A percentile compares a stretch with the other conserved stretches of the same genome.
Evolutionary conservation across 30 jellyfish, hydroid and myxozoan species (phyloP).

Genomic region (Hydra vulgaris): DNA sequence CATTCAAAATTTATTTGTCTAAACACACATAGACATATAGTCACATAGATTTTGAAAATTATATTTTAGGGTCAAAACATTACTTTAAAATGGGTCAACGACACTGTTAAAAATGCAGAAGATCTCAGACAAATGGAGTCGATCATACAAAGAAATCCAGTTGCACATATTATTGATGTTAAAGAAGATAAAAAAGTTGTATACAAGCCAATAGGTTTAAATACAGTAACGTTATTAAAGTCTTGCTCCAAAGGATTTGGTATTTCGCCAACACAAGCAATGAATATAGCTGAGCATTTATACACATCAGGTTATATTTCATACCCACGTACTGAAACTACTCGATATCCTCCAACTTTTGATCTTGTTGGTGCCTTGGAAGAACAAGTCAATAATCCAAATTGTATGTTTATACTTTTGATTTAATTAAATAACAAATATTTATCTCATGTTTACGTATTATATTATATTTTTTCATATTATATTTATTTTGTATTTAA

Average conservation of each 20-base stretch:
- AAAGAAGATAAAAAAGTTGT: constrained; percentile 3
- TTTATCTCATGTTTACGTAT: no score
- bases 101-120: not conserved
- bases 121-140: constrained; percentile 18
- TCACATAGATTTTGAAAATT: no score
- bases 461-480: no score
- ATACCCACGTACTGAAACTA: constrained; percentile 30
- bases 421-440: no score
- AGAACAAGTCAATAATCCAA: constrained; percentile 18
- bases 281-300: constrained; percentile 24
- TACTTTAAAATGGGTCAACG: not conserved
- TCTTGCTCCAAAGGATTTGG: constrained; percentile 34
- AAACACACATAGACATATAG: no score
- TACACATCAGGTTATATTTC: constrained; percentile 32
- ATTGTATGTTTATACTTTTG: constrained; percentile 10
- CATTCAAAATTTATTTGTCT: no score
- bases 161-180: constrained; percentile 10
- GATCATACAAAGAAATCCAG: not conserved
- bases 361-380: constrained; percentile 22
- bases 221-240: constrained; percentile 17
- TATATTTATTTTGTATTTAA: no score
- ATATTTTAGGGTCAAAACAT: not conserved
- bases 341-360: constrained; percentile 21
- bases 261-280: constrained; percentile 21
- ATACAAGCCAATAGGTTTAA: constrained; percentile 16